Conservation (phyloP, 2,797 vertebrate genomes). For the Crypturellus tataupa region DNA sequence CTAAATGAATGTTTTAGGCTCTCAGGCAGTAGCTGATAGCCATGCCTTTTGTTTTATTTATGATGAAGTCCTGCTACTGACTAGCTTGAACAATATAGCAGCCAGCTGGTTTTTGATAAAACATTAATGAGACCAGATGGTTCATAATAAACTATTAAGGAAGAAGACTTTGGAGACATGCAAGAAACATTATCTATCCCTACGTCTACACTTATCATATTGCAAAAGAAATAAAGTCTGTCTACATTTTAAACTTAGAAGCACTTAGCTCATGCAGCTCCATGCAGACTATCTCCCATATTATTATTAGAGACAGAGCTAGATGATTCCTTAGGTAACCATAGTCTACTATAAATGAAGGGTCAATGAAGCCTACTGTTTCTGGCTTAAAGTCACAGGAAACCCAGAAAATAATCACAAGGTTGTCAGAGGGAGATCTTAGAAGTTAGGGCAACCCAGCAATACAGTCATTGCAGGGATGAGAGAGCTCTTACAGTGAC, state of each 20-base stretch:
- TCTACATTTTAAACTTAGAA: neutral
- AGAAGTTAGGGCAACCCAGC: neutral
- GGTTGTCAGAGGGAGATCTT: neutral
- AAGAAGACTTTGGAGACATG: constrained; percentile 32
- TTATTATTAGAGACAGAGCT: neutral
- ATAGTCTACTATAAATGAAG: neutral
- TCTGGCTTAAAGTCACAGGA: neutral
- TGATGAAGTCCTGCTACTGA: neutral
- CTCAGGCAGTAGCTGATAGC: neutral
- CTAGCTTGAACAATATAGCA: constrained; percentile 53
- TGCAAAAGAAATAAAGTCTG: constrained; percentile 24
- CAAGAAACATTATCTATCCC: constrained; percentile 6
- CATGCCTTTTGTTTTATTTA: constrained; percentile 32
- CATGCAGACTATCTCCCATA: neutral
- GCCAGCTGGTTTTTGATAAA: constrained; percentile 77
- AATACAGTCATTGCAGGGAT: accelerated
- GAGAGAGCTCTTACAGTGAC: neutral
- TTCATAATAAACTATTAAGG: constrained; percentile 47
- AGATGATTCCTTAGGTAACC: neutral
- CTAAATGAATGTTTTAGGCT: neutral
- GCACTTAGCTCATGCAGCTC: neutral
- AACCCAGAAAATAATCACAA: neutral
- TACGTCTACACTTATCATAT: neutral
- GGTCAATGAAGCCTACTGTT: neutral
- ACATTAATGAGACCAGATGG: constrained; percentile 77